These are phyloP conservation scores for Listrodromus nycthemerus DNA, from an alignment of 2,888 invertebrate species.

Conservation along the genomic window DNA sequence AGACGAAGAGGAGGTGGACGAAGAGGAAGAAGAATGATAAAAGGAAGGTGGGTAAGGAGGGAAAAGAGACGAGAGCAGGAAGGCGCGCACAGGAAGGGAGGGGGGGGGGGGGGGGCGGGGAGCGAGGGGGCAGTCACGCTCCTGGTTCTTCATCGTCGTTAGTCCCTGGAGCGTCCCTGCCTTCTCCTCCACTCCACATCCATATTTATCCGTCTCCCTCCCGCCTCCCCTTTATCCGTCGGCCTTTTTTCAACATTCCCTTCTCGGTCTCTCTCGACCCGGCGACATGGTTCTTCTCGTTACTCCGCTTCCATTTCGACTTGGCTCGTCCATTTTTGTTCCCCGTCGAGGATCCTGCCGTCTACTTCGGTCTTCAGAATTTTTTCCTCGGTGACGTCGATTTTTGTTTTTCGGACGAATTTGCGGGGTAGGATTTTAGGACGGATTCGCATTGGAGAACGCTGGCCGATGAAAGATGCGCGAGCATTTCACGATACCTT, in stretches of 20 bases:
- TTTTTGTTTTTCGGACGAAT: not conserved
- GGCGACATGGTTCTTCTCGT: slow-evolving; percentile 41
- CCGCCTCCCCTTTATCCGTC: slow-evolving; percentile 53
- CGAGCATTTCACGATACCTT: not conserved
- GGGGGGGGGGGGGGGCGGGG: slow-evolving; percentile 48
- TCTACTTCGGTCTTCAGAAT: slow-evolving; percentile 7
- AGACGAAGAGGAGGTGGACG: slow-evolving; percentile 33
- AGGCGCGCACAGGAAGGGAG: slow-evolving; percentile 50
- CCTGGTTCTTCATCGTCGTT: slow-evolving; percentile 69
- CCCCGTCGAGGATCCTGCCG: slow-evolving; percentile 29
- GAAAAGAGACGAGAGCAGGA: slow-evolving; percentile 48
- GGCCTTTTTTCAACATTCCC: slow-evolving; percentile 58
- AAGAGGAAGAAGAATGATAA: slow-evolving; percentile 1
- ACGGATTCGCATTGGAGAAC: not conserved
- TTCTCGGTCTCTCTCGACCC: slow-evolving; percentile 51
- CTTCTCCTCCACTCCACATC: slow-evolving; percentile 60
- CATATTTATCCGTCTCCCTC: slow-evolving; percentile 57
- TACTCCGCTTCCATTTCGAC: slow-evolving; percentile 58
- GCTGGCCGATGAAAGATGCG: not conserved
- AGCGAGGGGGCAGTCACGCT: slow-evolving; percentile 66
- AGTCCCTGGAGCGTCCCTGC: slow-evolving; percentile 70
- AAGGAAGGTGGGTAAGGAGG: slow-evolving; percentile 34
- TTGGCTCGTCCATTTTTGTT: slow-evolving; percentile 54
- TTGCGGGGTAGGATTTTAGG: not conserved
- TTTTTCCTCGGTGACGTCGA: too few relatives aligned